Evolutionary conservation across 1,140 invertebrate species (phyloP), one percentile per base, ranked within the genome.

Genomic region (Apolygus lucorum): DNA sequence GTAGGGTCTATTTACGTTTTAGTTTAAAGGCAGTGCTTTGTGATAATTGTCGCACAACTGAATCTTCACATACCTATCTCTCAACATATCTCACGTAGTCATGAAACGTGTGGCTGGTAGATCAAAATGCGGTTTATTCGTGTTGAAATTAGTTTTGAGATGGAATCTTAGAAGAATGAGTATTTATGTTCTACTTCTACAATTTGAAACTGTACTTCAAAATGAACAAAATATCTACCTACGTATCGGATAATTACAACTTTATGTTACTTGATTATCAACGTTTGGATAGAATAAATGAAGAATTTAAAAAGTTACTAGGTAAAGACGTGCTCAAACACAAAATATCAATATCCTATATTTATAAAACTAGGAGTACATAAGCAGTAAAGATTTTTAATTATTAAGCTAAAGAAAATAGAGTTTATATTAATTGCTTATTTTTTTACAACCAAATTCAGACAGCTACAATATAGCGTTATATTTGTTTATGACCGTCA

Each of bases 361-460:
- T 59, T 59, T 59, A 24, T 59, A 59, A 11, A 11, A 17, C 8
- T 59, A 59, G 54, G 22, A 24, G 4, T 59, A 17, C 54, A 59
- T 22, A 24, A 59, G 22, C 54, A 59, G 22, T 13, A 22, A 59
- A 4, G 54, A 17, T n/a, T 42, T 42, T 42, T 42, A 42, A 42
- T 42, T 42, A 17, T 17, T 42, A 24, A 24, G 22, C 4, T 14
- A 59, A 59, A 59, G 4, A 59, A 59, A 59, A 59, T 59, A 59
- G 11, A 59, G 22, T 59, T 17, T 59, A 59, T 59, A 59, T 4
- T 59, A 21, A 59, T 59, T 13, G 54, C 22, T 59, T 59, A 59
- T 59, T 59, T 59, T 59, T 59, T 59, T 59, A 59, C 54, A 59
- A 24, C 54, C 54, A 59, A 42, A 42, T n/a, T n/a, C n/a, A n/a